These are phyloP conservation scores for Gonioctena quinquepunctata DNA, from an alignment of 1,140 invertebrate genomes.

Conservation along the genomic window DNA sequence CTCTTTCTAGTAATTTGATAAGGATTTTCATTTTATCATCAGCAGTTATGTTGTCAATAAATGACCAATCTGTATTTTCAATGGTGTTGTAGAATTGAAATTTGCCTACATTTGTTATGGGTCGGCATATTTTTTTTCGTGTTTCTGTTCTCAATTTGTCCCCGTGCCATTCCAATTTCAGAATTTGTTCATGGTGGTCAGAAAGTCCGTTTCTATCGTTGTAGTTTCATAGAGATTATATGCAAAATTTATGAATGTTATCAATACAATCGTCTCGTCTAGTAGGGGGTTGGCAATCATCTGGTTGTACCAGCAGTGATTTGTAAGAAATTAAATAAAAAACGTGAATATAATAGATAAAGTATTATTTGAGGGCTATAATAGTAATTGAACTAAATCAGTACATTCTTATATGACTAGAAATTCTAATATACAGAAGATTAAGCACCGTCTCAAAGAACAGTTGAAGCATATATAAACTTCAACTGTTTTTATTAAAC, in stretches of 20 bases:
- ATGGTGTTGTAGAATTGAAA: neutral
- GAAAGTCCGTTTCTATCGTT: neutral
- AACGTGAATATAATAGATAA: constrained; percentile 47
- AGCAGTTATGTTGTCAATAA: too few species aligned
- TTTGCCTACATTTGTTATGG: neutral
- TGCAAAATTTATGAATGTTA: neutral
- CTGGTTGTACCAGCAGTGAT: too few species aligned
- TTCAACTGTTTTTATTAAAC: constrained; percentile 16
- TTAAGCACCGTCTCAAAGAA: neutral
- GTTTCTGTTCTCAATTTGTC: neutral
- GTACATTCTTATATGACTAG: constrained; percentile 49
- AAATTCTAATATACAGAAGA: constrained; percentile 42
- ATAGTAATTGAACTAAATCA: constrained; percentile 42
- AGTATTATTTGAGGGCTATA: constrained; percentile 43
- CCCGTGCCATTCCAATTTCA: neutral
- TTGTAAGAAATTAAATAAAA: too few species aligned
- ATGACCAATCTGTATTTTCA: too few species aligned
- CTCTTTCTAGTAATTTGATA: neutral
- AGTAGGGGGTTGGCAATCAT: too few species aligned
- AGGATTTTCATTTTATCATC: neutral
- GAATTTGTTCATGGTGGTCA: neutral
- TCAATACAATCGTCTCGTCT: neutral
- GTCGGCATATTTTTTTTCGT: too few species aligned
- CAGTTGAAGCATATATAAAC: neutral
- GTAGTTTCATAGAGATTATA: too few species aligned